phyloP scores from a whole-genome alignment of 2,888 invertebrate genomes.

The Zygaena filipendulae region DNA sequence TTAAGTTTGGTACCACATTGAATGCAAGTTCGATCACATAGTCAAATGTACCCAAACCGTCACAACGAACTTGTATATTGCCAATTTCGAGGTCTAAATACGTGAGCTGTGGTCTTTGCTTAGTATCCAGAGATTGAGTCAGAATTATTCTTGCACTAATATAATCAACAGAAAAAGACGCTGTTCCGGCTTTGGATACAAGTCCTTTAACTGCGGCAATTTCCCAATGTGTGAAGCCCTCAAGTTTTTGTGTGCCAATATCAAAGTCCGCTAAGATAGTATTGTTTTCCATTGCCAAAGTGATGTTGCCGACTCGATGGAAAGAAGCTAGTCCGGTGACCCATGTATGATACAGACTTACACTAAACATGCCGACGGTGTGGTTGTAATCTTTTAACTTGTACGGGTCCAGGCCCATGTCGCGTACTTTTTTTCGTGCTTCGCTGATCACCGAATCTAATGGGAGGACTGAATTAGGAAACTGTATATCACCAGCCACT shows the following conservation, averaged over 20 bases:
- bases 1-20: conserved; percentile 80
- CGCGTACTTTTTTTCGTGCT: conserved; percentile 68
- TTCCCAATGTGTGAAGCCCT: conserved; percentile 78
- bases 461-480: conserved; percentile 82
- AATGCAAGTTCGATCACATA: conserved; percentile 77
- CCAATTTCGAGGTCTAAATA: conserved; percentile 78
- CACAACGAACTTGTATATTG: conserved; percentile 78
- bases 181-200: conserved; percentile 71
- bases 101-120: conserved; percentile 72
- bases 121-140: conserved; percentile 76
- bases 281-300: conserved; percentile 72
- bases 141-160: conserved; percentile 70
- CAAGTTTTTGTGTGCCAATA: conserved; percentile 76
- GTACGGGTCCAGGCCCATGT: conserved; percentile 74
- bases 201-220: conserved; percentile 74
- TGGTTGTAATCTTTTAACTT: conserved; percentile 56
- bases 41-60: conserved; percentile 82
- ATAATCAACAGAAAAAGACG: conserved; percentile 76
- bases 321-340: conserved; percentile 77
- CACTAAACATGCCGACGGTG: conserved; percentile 70
- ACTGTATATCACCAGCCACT: conserved; percentile 66
- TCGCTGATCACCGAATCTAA: conserved; percentile 80
- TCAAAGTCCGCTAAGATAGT: conserved; percentile 69
- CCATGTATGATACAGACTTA: conserved; percentile 75
- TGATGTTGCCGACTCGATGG: conserved; percentile 77